Evolutionary conservation across 2,888 invertebrate species (phyloP).

Genomic region (Heliconius charithonia): DNA sequence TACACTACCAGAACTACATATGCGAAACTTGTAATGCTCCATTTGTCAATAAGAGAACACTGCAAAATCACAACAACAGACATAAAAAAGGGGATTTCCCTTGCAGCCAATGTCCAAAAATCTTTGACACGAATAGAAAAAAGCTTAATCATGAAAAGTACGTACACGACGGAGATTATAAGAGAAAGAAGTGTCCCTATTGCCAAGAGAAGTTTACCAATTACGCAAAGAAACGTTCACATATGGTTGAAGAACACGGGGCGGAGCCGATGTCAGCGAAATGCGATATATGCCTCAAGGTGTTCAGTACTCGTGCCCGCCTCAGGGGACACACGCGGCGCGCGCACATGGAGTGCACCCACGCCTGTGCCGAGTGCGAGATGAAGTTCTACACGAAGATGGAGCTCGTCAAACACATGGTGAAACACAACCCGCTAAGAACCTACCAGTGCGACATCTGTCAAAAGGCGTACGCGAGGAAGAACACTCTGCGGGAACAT

Average conservation of each 20-base stretch:
- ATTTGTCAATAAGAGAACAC: slow-evolving; percentile 54
- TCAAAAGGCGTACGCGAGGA: slow-evolving; percentile 52
- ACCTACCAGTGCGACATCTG: slow-evolving; percentile 57
- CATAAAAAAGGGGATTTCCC: slow-evolving; percentile 55
- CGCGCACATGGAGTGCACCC: slow-evolving; percentile 60
- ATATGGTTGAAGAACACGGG: slow-evolving; percentile 54
- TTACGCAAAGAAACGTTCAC: slow-evolving; percentile 53
- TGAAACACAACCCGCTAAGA: slow-evolving; percentile 56
- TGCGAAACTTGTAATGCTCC: slow-evolving; percentile 56
- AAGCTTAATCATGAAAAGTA: slow-evolving; percentile 65
- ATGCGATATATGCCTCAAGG: slow-evolving; percentile 59
- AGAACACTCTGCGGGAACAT: slow-evolving; percentile 56
- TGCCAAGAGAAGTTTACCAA: slow-evolving; percentile 59
- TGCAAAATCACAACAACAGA: slow-evolving; percentile 48
- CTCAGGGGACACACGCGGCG: slow-evolving; percentile 54
- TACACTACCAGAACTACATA: slow-evolving; percentile 58
- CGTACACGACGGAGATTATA: slow-evolving; percentile 63
- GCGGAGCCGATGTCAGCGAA: slow-evolving; percentile 47
- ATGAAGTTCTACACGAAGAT: slow-evolving; percentile 53
- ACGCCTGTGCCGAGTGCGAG: slow-evolving; percentile 55
- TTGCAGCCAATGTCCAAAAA: slow-evolving; percentile 68
- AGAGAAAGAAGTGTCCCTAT: slow-evolving; percentile 56
- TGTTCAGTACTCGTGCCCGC: slow-evolving; percentile 51
- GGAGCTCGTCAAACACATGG: slow-evolving; percentile 55
- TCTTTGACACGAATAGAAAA: slow-evolving; percentile 65